Evolutionary conservation across 2,797 vertebrate species (phyloP).

Genomic region (Otolemur crassicaudatus): DNA sequence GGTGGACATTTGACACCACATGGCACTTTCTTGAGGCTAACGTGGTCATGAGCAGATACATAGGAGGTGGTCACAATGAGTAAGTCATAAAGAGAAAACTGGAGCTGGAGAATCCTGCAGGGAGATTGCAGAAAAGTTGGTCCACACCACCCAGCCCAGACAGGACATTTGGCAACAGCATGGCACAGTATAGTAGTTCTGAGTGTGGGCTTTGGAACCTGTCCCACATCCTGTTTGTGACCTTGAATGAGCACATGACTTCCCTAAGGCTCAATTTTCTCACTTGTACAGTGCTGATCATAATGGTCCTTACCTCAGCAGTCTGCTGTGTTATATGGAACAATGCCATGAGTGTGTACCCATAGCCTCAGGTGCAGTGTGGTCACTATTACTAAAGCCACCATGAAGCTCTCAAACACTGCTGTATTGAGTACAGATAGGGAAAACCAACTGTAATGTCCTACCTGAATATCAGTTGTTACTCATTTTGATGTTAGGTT

Average conservation of each 20-base stretch:
- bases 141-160: neutral
- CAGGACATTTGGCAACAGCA: neutral
- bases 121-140: neutral
- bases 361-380: neutral
- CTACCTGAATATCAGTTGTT: neutral
- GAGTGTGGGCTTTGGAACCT: neutral
- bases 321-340: conserved; percentile 45
- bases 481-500: neutral
- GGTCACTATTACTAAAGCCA: neutral
- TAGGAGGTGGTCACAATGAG: neutral
- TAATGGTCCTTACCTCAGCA: conserved; percentile 76
- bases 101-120: neutral
- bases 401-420: neutral
- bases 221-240: neutral
- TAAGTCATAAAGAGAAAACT: conserved; percentile 21
- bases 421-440: neutral
- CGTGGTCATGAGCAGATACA: neutral
- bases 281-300: conserved; percentile 58
- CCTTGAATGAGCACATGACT: neutral
- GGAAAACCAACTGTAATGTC: neutral
- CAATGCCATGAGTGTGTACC: neutral
- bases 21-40: neutral
- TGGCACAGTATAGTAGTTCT: neutral
- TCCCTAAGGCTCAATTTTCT: conserved; percentile 9
- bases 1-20: neutral